Conservation (phyloP, 2,113 vertebrate genomes). For the Ceuthmochares aereus region DNA sequence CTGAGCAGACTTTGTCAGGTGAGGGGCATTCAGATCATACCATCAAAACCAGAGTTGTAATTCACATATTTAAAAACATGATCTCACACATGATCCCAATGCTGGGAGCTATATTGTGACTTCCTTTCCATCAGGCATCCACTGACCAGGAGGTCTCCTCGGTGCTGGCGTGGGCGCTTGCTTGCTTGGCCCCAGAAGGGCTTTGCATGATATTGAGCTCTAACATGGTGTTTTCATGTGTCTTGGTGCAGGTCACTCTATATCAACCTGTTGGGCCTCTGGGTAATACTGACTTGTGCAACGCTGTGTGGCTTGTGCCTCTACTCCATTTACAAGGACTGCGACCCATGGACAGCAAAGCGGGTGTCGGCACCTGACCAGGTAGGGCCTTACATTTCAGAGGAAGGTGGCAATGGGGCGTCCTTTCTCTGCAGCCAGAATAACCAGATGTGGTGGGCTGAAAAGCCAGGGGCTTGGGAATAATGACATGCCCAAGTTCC, state of each 20-base stretch:
- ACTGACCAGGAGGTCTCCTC: accelerated
- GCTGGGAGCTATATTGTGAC: neutral
- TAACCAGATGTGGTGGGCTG: neutral
- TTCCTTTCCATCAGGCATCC: accelerated
- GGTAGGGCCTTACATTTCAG: constrained; percentile 64
- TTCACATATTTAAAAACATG: neutral
- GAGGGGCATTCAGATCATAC: neutral
- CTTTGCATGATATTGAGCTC: neutral
- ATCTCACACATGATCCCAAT: neutral
- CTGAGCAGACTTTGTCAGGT: neutral
- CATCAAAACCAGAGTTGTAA: neutral
- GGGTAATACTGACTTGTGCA: constrained; percentile 81
- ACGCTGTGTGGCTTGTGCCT: constrained; percentile 86
- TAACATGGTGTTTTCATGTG: neutral
- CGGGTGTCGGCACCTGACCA: constrained; percentile 87
- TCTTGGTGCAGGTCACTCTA: constrained; percentile 85
- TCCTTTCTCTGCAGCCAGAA: neutral
- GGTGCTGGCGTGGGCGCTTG: accelerated
- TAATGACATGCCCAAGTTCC: neutral
- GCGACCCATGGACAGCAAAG: constrained; percentile 88
- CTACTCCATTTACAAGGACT: constrained; percentile 90
- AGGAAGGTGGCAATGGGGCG: neutral
- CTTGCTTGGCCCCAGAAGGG: accelerated
- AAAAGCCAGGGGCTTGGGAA: neutral
- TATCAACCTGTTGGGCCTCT: constrained; percentile 90